Evolutionary conservation across 1,140 invertebrate genomes (phyloP), one percentile per base, ranked within the genome.

Genomic region (Ctenoplectra terminalis): DNA sequence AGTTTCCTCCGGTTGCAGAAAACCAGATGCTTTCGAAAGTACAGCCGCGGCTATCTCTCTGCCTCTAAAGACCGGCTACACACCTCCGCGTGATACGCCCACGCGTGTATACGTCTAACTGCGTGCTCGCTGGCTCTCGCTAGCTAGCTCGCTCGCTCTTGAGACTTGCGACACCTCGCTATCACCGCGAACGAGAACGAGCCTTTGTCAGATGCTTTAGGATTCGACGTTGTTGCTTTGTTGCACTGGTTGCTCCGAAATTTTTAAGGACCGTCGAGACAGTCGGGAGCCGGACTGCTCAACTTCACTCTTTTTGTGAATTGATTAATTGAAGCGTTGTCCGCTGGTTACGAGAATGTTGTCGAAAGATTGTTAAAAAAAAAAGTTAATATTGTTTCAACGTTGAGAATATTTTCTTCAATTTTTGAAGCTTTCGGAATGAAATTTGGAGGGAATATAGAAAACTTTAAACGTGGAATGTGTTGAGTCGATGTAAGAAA

Each of bases 11-110:
- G 52, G 66, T 83, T 83, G 76, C 69, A 83, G 67, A 72, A 83
- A 83, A 83, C 67, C 75, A 83, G 76, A 83, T 72, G 76, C 67
- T 83, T 80, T 83, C 76, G 81, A 83, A 83, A 83, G 81, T 83
- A 46, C 67, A 48, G 60, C 66, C 60, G 50, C 67, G 67, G 66
- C 56, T 63, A 54, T 71, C 54, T 79, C 60, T 71, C 81, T 43
- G 80, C 34, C 50, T 72, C 67, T 50, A 80, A 83, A 70, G 67
- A 79, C 46, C 81, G 75, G 66, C 66, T 70, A 70, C 58, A 71
- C 66, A 71, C 75, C 75, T 82, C 76, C 48, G 75, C 81, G 76
- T 64, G 76, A 79, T 80, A 80, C 81, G 60, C 76, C 81, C 67
- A 83, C 81, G 76, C 60, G 37, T 54, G 54, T 7, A 34, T 9